Evolutionary conservation across 1,140 invertebrate species (phyloP).

Genomic region (Sitobion miscanthi): DNA sequence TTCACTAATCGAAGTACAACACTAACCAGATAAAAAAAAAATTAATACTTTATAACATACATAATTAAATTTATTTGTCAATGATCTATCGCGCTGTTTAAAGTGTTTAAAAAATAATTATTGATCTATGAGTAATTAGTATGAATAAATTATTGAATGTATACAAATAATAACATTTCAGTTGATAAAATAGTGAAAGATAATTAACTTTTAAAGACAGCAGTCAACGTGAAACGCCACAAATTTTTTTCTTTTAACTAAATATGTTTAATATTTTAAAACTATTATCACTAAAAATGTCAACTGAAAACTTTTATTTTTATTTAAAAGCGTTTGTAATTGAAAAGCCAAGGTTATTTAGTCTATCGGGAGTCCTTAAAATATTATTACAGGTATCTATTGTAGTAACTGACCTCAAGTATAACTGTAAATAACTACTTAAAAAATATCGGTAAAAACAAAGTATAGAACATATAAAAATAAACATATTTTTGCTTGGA

Average conservation of each 20-base stretch:
- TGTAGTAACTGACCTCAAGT: neutral
- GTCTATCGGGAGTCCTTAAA: neutral
- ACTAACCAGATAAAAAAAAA: neutral
- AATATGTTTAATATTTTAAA: neutral
- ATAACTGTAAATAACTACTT: neutral
- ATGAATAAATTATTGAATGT: neutral
- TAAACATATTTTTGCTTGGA: neutral
- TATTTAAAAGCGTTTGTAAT: neutral
- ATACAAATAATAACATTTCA: neutral
- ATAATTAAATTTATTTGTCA: neutral
- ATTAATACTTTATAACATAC: neutral
- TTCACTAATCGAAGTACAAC: neutral
- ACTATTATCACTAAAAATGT: neutral
- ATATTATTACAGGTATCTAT: neutral
- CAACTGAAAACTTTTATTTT: neutral
- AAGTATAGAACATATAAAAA: neutral
- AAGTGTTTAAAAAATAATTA: no score
- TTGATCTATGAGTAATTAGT: no score
- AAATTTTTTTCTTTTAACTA: neutral
- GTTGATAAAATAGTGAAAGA: neutral
- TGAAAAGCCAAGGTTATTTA: neutral
- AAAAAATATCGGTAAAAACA: neutral
- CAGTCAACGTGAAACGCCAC: neutral
- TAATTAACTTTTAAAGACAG: neutral
- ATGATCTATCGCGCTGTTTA: neutral